A percentile compares a stretch with the other conserved stretches of the same genome.
These are phyloP conservation scores for Dermatophagoides farinae DNA, from an alignment of 1,140 invertebrate genomes.

Conservation along the genomic window DNA sequence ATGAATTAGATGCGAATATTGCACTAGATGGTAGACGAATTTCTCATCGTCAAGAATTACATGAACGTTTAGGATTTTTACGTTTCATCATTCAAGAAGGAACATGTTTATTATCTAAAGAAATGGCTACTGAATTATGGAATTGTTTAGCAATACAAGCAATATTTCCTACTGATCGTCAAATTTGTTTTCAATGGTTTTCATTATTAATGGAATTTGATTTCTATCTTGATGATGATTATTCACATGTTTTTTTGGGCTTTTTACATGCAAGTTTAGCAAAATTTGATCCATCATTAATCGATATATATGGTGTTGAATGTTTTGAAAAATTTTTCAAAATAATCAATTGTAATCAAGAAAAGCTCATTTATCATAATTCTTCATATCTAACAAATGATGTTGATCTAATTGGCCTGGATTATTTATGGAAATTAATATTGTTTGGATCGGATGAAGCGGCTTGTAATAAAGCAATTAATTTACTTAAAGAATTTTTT, in stretches of 20 bases:
- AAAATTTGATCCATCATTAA: constrained; percentile 64
- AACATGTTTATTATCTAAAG: constrained; percentile 80
- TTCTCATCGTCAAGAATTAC: constrained; percentile 75
- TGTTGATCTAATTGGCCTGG: constrained; percentile 71
- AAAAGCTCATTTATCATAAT: constrained; percentile 66
- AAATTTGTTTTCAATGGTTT: constrained; percentile 96
- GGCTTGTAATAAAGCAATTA: constrained; percentile 57
- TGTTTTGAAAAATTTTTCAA: constrained; percentile 89
- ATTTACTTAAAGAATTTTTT: constrained; percentile 74
- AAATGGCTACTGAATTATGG: constrained; percentile 94
- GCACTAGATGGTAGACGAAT: constrained; percentile 72
- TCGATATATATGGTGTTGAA: constrained; percentile 90
- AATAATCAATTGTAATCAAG: constrained; percentile 84
- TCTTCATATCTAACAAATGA: constrained; percentile 38
- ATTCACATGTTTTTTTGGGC: constrained; percentile 83
- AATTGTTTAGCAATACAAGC: constrained; percentile 79
- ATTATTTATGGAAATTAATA: constrained; percentile 87
- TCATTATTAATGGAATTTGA: constrained; percentile 29
- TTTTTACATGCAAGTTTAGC: constrained; percentile 92
- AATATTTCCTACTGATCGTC: constrained; percentile 70
- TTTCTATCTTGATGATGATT: constrained; percentile 48
- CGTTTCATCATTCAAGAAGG: constrained; percentile 49
- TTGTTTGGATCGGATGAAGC: constrained; percentile 74
- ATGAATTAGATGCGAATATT: constrained; percentile 55
- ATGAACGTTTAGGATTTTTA: constrained; percentile 81